Percentiles rank a stretch among this genome's conserved stretches.
phyloP scores from a whole-genome alignment of 2,888 invertebrate species.

The Sycophila texana region DNA sequence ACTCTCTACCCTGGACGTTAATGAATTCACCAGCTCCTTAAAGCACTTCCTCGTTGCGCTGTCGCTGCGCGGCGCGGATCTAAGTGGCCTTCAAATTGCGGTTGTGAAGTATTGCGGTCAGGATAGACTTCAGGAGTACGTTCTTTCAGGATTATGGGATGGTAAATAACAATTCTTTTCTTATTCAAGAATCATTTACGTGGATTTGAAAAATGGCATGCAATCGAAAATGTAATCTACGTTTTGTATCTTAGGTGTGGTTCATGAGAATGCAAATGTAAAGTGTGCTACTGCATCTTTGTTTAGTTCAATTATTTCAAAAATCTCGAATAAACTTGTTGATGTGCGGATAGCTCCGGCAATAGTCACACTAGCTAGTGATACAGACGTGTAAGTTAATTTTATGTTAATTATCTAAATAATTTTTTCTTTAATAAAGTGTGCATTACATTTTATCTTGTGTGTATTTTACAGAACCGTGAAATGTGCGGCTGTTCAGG shows the following conservation, averaged over 20 bases:
- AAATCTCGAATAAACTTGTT: constrained; percentile 78
- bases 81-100: constrained; percentile 77
- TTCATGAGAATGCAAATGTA: constrained; percentile 80
- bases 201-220: constrained; percentile 13
- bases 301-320: constrained; percentile 78
- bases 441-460: no score
- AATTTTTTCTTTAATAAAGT: not conserved
- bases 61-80: constrained; percentile 77
- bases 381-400: constrained; percentile 81
- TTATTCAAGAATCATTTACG: not conserved
- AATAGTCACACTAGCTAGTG: constrained; percentile 83
- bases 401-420: constrained; percentile 12
- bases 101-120: constrained; percentile 77
- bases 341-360: constrained; percentile 82
- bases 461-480: constrained; percentile 75
- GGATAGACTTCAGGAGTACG: constrained; percentile 78
- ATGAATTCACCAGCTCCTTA: constrained; percentile 78
- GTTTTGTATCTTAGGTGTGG: constrained; percentile 76
- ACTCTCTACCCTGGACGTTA: constrained; percentile 76
- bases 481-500: constrained; percentile 80
- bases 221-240: constrained; percentile 24
- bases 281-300: constrained; percentile 80
- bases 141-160: constrained; percentile 82
- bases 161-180: constrained; percentile 71
- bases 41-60: constrained; percentile 78